Percentiles rank a stretch among this genome's conserved stretches.
Evolutionary conservation across 1,140 invertebrate genomes (phyloP).

Genomic region (Trachymyrmex septentrionalis): DNA sequence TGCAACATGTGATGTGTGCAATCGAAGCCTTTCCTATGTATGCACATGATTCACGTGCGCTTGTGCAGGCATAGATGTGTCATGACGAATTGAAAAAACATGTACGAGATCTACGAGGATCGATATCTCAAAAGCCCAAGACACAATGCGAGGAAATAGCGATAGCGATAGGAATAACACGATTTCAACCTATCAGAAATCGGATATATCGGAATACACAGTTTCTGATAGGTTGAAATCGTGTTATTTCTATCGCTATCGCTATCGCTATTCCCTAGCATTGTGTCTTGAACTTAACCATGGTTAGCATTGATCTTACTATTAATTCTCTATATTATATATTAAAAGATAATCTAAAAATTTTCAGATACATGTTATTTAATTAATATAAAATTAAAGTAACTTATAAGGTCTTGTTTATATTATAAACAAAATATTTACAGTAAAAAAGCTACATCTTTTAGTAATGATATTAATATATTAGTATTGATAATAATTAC

Average conservation of each 20-base stretch:
- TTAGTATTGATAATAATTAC: not conserved
- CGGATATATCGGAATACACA: too few species aligned
- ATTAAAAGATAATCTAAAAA: too few species aligned
- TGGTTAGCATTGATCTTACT: conserved; percentile 17
- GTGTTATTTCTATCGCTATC: too few species aligned
- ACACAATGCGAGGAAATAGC: too few species aligned
- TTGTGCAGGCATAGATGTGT: not conserved
- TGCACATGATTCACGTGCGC: not conserved
- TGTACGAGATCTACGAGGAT: not conserved
- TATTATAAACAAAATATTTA: not conserved
- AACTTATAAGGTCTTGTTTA: not conserved
- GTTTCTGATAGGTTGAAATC: too few species aligned
- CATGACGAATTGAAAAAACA: conserved; percentile 31
- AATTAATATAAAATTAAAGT: not conserved
- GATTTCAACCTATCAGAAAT: too few species aligned
- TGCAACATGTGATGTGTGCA: too few species aligned
- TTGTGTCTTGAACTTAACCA: too few species aligned
- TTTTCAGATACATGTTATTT: not conserved
- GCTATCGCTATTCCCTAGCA: too few species aligned
- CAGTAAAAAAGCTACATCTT: not conserved
- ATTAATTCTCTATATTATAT: not conserved
- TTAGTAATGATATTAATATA: not conserved
- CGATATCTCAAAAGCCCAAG: too few species aligned
- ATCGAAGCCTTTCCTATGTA: not conserved
- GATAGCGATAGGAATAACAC: too few species aligned